Conservation (phyloP, 1,140 invertebrate species). For the Listronotus bonariensis region DNA sequence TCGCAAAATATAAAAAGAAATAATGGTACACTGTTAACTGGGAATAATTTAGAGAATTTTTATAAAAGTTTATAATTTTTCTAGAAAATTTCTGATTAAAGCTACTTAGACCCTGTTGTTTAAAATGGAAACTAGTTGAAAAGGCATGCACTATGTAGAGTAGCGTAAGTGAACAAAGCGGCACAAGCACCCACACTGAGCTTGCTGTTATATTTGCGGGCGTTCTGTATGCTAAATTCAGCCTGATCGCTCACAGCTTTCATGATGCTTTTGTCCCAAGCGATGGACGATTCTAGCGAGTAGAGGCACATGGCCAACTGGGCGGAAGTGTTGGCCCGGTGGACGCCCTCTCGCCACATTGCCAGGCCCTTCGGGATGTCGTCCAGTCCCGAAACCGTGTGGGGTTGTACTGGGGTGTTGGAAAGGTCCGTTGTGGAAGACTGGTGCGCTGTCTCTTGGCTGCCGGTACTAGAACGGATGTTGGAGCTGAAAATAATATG, state of each 20-base stretch:
- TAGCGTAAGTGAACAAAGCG: slow-evolving; percentile 47
- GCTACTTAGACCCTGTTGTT: too few species aligned
- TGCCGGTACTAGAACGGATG: slow-evolving; percentile 56
- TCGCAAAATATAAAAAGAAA: too few species aligned
- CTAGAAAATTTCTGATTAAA: too few species aligned
- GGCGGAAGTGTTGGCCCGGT: slow-evolving; percentile 79
- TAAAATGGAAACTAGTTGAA: slow-evolving; percentile 1
- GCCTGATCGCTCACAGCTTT: slow-evolving; percentile 83
- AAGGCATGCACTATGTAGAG: slow-evolving; percentile 30
- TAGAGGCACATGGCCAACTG: slow-evolving; percentile 90
- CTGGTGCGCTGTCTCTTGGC: slow-evolving; percentile 57
- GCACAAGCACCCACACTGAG: slow-evolving; percentile 56
- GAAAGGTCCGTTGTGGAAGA: slow-evolving; percentile 49
- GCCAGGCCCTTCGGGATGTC: slow-evolving; percentile 71
- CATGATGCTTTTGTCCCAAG: slow-evolving; percentile 99
- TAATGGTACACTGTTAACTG: too few species aligned
- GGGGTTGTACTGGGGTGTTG: slow-evolving; percentile 34
- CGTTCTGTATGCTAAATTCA: slow-evolving; percentile 55
- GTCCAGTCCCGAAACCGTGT: slow-evolving; percentile 45
- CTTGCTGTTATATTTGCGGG: slow-evolving; percentile 57
- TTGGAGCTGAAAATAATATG: slow-evolving; percentile 11
- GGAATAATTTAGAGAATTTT: too few species aligned
- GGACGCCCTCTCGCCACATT: slow-evolving; percentile 87
- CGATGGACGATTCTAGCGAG: slow-evolving; percentile 88
- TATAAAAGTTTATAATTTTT: too few species aligned